Percentiles rank a stretch among this genome's conserved stretches.
Evolutionary conservation across 92 coral and sea anemone species (phyloP).

Genomic region (Nematostella vectensis): DNA sequence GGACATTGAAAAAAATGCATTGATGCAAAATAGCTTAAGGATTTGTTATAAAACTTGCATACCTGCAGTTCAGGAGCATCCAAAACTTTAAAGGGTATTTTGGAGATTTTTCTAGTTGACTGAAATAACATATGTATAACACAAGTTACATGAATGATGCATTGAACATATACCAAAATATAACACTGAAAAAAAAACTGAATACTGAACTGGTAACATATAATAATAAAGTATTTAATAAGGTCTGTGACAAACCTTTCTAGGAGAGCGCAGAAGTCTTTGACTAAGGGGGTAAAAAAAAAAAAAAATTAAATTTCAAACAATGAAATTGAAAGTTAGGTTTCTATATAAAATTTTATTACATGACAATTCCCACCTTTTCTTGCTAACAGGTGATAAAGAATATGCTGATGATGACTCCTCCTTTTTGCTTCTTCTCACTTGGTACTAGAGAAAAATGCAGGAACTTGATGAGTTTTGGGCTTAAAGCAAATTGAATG

Average conservation of each 20-base stretch:
- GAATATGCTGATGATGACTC: constrained; percentile 84
- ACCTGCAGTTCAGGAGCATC: constrained; percentile 99
- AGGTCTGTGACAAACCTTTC: constrained; percentile 48
- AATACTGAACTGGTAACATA: neutral
- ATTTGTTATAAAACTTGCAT: neutral
- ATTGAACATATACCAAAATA: neutral
- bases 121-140: constrained; percentile 11
- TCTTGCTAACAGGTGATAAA: constrained; percentile 93
- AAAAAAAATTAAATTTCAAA: neutral
- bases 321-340: neutral
- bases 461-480: neutral
- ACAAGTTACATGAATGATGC: too few relatives aligned
- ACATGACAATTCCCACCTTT: constrained; percentile 58
- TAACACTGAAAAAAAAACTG: neutral
- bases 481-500: too few relatives aligned
- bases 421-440: constrained; percentile 86
- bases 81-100: constrained; percentile 94
- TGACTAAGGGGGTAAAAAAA: constrained; percentile 50
- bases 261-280: constrained; percentile 85
- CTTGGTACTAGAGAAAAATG: constrained; percentile 91
- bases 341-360: too few relatives aligned
- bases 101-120: constrained; percentile 97
- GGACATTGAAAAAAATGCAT: neutral
- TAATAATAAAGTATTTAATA: neutral
- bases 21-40: neutral